Percentiles rank a stretch among this genome's conserved stretches.
Evolutionary conservation across 1,140 invertebrate species (phyloP).

Genomic region (Phenacoccus solenopsis): DNA sequence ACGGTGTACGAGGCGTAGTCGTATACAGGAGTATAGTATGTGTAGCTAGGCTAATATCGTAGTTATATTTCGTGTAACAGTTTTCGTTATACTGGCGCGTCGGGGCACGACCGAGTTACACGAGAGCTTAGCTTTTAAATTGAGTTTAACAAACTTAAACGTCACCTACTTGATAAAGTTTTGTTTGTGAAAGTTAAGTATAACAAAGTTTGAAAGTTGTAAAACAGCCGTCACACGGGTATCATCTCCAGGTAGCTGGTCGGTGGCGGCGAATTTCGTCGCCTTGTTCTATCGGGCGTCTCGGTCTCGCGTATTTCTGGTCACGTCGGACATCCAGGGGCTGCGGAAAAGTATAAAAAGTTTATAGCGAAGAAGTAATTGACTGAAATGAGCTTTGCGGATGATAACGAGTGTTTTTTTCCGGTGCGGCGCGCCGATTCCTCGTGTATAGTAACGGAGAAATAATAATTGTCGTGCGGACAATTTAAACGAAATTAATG

Average conservation of each 20-base stretch:
- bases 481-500: neutral
- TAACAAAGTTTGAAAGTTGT: neutral
- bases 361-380: neutral
- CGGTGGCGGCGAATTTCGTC: neutral
- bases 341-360: too few relatives aligned
- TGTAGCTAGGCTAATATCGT: too few relatives aligned
- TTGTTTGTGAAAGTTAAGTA: neutral
- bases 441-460: neutral
- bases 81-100: too few relatives aligned
- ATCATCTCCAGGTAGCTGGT: neutral
- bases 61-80: neutral
- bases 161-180: neutral
- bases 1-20: too few relatives aligned
- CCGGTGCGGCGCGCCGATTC: neutral
- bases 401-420: neutral
- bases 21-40: too few relatives aligned
- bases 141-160: conserved; percentile 3
- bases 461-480: neutral
- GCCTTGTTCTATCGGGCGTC: neutral
- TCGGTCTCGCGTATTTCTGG: neutral
- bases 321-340: too few relatives aligned
- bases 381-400: neutral
- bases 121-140: neutral
- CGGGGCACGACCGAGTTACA: neutral
- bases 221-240: neutral